These are phyloP conservation scores for Drosophila ironensis DNA, from an alignment of 1,140 invertebrate species.

Conservation along the genomic window DNA sequence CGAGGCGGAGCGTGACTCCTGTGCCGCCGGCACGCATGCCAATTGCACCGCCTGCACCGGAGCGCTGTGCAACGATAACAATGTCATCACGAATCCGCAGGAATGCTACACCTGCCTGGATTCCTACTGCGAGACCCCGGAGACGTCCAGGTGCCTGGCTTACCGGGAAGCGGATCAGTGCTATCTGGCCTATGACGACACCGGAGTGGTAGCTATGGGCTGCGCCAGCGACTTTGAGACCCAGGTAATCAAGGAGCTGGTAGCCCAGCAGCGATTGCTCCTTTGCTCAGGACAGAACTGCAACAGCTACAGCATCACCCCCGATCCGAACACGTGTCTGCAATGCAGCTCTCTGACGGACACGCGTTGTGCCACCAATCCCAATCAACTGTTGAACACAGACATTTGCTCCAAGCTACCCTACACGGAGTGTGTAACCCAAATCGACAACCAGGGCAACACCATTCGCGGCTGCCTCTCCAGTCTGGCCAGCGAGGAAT, in stretches of 20 bases:
- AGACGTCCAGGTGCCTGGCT: constrained; percentile 26
- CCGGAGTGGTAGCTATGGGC: constrained; percentile 49
- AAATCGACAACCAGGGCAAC: constrained; percentile 40
- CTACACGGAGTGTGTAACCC: constrained; percentile 65
- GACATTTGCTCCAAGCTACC: constrained; percentile 47
- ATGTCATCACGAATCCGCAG: constrained; percentile 41
- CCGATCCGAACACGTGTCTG: constrained; percentile 45
- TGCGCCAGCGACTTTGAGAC: constrained; percentile 70
- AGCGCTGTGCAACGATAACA: constrained; percentile 44
- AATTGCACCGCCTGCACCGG: constrained; percentile 51
- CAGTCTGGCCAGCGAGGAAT: constrained; percentile 21
- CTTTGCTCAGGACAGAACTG: constrained; percentile 62
- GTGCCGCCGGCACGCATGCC: constrained; percentile 38
- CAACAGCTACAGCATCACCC: constrained; percentile 28
- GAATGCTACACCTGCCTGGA: constrained; percentile 53
- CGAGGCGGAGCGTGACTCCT: constrained; percentile 41
- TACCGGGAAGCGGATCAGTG: constrained; percentile 59
- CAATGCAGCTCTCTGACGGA: constrained; percentile 53
- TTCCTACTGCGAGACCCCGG: constrained; percentile 28
- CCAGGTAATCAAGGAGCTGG: constrained; percentile 45
- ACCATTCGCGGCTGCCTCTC: constrained; percentile 64
- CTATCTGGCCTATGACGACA: constrained; percentile 51
- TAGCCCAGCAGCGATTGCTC: constrained; percentile 51
- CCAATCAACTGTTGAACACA: constrained; percentile 49
- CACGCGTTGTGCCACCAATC: constrained; percentile 63